These are phyloP conservation scores for Bovichtus variegatus DNA, from an alignment of 2,797 vertebrate genomes.

Conservation along the genomic window DNA sequence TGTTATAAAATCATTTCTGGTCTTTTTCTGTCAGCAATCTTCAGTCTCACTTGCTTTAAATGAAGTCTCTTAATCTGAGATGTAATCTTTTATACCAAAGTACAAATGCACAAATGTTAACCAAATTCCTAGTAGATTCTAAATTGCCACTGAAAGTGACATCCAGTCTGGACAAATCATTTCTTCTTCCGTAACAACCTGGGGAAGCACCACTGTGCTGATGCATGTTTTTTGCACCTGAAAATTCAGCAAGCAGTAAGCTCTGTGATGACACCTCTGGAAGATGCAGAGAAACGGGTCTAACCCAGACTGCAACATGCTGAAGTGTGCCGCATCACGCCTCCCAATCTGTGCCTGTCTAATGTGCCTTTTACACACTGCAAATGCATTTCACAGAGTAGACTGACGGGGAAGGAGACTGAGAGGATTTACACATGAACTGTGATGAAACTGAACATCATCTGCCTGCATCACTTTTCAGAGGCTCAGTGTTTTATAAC, in stretches of 20 bases:
- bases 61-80: too few species aligned
- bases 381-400: conserved; percentile 13
- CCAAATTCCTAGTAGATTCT: too few species aligned
- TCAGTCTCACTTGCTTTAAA: too few species aligned
- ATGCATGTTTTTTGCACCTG: background rate
- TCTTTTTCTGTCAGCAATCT: too few species aligned
- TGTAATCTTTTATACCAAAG: too few species aligned
- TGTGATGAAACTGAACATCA: conserved; percentile 8
- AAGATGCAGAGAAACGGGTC: conserved; percentile 16
- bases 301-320: background rate
- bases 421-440: conserved; percentile 21
- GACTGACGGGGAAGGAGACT: conserved; percentile 6
- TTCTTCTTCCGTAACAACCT: too few species aligned
- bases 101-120: too few species aligned
- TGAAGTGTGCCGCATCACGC: conserved; percentile 6
- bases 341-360: conserved; percentile 1
- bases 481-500: background rate
- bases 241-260: conserved; percentile 16
- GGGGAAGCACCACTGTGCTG: too few species aligned
- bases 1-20: too few species aligned
- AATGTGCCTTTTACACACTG: conserved; percentile 24
- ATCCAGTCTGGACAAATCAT: too few species aligned
- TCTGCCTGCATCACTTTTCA: background rate
- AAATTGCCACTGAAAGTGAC: too few species aligned
- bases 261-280: conserved; percentile 29